A percentile compares a stretch with the other conserved stretches of the same genome.
These are phyloP conservation scores for Criorhina ranunculi DNA, from an alignment of 2,888 invertebrate species.

Conservation along the genomic window DNA sequence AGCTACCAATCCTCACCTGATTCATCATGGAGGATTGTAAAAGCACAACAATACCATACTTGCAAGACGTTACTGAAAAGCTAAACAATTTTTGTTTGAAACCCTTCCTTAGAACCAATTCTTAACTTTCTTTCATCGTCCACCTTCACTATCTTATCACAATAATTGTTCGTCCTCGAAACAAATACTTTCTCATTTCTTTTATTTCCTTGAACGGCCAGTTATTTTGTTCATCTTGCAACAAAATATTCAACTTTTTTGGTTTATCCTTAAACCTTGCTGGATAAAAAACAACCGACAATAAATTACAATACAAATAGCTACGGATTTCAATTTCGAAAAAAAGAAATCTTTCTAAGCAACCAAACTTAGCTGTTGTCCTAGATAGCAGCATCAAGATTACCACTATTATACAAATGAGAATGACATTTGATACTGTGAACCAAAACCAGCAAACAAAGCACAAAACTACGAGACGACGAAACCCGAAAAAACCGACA, in stretches of 20 bases:
- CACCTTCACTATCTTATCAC: too few species aligned
- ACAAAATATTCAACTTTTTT: neutral
- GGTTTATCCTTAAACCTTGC: neutral
- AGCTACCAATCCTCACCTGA: too few species aligned
- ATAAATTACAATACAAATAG: constrained; percentile 15
- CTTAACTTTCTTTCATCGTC: too few species aligned
- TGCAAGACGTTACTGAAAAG: too few species aligned
- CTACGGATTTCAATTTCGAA: constrained; percentile 19
- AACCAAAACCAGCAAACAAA: neutral
- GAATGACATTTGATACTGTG: constrained; percentile 35
- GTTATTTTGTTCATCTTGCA: neutral
- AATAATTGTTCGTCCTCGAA: neutral
- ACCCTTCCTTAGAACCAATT: too few species aligned
- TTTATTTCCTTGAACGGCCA: neutral
- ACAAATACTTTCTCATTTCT: neutral
- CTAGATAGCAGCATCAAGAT: constrained; percentile 17
- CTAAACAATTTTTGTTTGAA: too few species aligned
- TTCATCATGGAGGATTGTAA: too few species aligned
- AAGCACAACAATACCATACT: too few species aligned
- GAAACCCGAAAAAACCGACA: constrained; percentile 1
- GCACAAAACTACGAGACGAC: neutral
- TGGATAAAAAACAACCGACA: constrained; percentile 14
- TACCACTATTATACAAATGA: constrained; percentile 43
- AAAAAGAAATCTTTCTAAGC: neutral
- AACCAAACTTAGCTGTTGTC: neutral